These are phyloP conservation scores for Neocloeon triangulifer DNA, from an alignment of 1,140 invertebrate genomes.

Conservation along the genomic window DNA sequence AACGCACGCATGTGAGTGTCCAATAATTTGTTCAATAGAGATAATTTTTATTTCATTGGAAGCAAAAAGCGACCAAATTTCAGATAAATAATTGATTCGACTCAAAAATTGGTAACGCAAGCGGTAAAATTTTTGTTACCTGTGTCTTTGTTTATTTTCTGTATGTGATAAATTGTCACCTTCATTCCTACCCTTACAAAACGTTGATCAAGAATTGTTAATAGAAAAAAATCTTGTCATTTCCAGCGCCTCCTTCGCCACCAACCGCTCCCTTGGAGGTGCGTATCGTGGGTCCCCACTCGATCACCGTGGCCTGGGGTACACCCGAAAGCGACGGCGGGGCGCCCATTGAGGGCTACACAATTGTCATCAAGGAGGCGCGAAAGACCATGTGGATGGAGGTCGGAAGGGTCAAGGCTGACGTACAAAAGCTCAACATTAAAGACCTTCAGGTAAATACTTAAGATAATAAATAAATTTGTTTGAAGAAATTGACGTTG, in stretches of 20 bases:
- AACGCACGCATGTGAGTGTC: constrained; percentile 85
- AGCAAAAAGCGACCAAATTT: too few relatives aligned
- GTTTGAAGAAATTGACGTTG: too few relatives aligned
- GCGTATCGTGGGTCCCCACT: constrained; percentile 53
- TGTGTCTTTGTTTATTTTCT: too few relatives aligned
- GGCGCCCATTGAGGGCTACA: constrained; percentile 71
- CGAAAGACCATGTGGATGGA: constrained; percentile 93
- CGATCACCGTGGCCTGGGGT: constrained; percentile 79
- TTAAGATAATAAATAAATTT: background rate
- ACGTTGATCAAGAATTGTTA: too few relatives aligned
- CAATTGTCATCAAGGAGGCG: constrained; percentile 75
- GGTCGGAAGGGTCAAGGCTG: constrained; percentile 63
- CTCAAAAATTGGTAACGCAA: too few relatives aligned
- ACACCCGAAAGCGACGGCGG: constrained; percentile 84
- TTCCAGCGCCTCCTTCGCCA: constrained; percentile 61
- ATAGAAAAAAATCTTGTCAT: too few relatives aligned
- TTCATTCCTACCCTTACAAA: too few relatives aligned
- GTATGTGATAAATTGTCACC: too few relatives aligned
- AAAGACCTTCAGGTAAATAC: constrained; percentile 44
- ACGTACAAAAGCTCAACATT: constrained; percentile 62
- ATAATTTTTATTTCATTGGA: too few relatives aligned
- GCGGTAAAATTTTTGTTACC: too few relatives aligned
- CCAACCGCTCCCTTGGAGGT: constrained; percentile 76
- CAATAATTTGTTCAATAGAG: too few relatives aligned
- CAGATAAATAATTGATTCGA: too few relatives aligned